Base-by-base conservation (phyloP, 1,140 invertebrate genomes). In the Psix sp. region DNA sequence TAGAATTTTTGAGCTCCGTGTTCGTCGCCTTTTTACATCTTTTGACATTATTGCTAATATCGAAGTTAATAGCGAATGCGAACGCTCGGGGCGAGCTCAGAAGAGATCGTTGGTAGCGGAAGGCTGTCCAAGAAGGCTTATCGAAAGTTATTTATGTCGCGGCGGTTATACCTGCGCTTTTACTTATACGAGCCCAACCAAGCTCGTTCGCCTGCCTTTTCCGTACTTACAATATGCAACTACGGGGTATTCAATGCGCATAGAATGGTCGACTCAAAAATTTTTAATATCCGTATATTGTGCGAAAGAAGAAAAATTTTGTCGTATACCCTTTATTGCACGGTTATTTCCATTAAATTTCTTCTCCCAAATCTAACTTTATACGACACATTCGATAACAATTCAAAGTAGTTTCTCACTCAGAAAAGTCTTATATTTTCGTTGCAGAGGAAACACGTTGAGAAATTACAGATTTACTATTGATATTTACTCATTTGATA, bases 61-160 rank as follows among this genome's bases (percentile, higher is more conserved):
- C 63, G 36, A 63, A 59, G 48, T 60, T 66, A 73, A 68, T 65
- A 62, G 24, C 26, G 46, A 62, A 49, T 48, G 45, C 24, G 17
- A 26, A 48, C 20, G 71, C 52, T 60, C 26, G 48, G 39, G 46
- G 45, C 10, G 7, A 63, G 65, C 35, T 26, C 11, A 13, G 52
- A 63, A 63, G 59, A 78, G 72, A 60, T 66, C 63, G 54, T 68
- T 77, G 68, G 68, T 80, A 77, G 73, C 79, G 56, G 72, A 70
- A 79, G 73, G 52, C 45, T 79, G 65, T 80, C 73, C 68, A 72
- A 56, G 29, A 54, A 65, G 67, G 77, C 72, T 82, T 81, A 81
- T 79, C 78, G 78, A 80, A 80, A 77, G 78, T 80, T 80, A 79
- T 82, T 82, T 82, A 81, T 77, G 77, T 77, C 66, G 65, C 71